Base-by-base conservation (phyloP, 2,888 invertebrate species). In the Dyspetes luteomarginatus region DNA sequence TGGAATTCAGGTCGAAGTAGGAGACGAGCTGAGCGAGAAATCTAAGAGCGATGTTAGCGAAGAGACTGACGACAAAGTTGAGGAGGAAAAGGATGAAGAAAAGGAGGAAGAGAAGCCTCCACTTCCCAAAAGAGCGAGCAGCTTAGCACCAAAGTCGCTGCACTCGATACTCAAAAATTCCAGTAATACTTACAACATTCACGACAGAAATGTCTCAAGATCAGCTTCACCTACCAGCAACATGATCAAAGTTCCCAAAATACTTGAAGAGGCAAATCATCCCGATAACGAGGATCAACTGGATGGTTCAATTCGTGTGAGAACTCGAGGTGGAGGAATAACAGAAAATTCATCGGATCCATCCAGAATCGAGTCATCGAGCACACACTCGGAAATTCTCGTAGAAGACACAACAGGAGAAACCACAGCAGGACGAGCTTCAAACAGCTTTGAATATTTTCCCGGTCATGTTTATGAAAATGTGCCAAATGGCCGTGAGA, bases 381-480 rank as follows among this genome's bases (percentile, higher is more conserved):
- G 76, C 2, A 72, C 36, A 7, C 55, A 28, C 26, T 68, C 73
- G 7, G 65, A 69, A 17, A 56, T 58, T 15, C 64, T 64, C 0
- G 52, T 65, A n/a, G 81, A 69, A 17, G 77, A 80, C 3, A 67
- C 45, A 1, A 64, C 62, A 0, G 76, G 50, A 12, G 91, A 89
- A 60, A 88, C 82, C 92, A 92, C 89, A 78, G 93, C 87, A 90
- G 94, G 82, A n/a, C 94, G 94, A 87, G 95, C 95, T 36, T 84
- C 84, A 0, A 94, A 95, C 86, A 95, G 95, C 88, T 95, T 95
- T 91, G 95, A 95, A 89, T 95, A 95, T 88, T 91, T 93, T 71
- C 92, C 92, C 7, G 93, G 93, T 12, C 91, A 94, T 86, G 92
- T 94, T 74, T 95, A 94, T 85, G 93, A 94, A 85, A 93, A 94